Percentiles rank a stretch among this genome's conserved stretches.
These are phyloP conservation scores for Caretta caretta DNA, from an alignment of 2,113 vertebrate genomes.

Conservation along the genomic window DNA sequence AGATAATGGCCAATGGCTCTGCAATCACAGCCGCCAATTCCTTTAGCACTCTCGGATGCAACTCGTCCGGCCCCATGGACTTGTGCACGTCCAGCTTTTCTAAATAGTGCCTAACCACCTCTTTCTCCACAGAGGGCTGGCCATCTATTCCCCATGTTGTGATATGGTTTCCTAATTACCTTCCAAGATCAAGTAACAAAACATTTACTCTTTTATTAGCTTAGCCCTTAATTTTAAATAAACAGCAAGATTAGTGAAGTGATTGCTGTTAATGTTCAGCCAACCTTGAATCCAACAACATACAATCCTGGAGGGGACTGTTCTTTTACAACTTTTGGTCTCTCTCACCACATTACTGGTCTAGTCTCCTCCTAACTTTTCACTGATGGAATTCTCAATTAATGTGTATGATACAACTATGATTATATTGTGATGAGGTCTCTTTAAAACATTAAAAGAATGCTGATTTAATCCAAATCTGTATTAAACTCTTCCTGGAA, in stretches of 20 bases:
- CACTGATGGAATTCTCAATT: constrained; percentile 19
- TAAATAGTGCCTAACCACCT: too few species aligned
- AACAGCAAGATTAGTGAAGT: constrained; percentile 4
- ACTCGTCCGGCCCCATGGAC: too few species aligned
- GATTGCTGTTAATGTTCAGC: not conserved
- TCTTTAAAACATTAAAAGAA: constrained; percentile 34
- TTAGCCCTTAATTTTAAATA: not conserved
- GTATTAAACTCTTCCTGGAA: constrained; percentile 65
- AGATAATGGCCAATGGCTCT: too few species aligned
- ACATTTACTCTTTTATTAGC: not conserved
- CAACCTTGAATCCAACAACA: constrained; percentile 17
- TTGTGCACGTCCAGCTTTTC: too few species aligned
- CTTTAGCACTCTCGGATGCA: too few species aligned
- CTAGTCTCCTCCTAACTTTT: constrained; percentile 34
- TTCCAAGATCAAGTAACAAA: not conserved
- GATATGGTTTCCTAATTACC: not conserved
- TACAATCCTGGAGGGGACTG: not conserved
- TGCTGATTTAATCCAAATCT: constrained; percentile 57
- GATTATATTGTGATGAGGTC: constrained; percentile 24
- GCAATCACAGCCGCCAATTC: too few species aligned
- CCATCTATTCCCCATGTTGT: too few species aligned
- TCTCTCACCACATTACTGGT: not conserved
- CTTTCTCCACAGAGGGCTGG: too few species aligned
- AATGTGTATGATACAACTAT: constrained; percentile 9
- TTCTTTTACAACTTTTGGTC: not conserved